A percentile compares a stretch with the other conserved stretches of the same genome.
Conservation (phyloP, 2,888 invertebrate genomes). For the Osedax fenrisi region DNA sequence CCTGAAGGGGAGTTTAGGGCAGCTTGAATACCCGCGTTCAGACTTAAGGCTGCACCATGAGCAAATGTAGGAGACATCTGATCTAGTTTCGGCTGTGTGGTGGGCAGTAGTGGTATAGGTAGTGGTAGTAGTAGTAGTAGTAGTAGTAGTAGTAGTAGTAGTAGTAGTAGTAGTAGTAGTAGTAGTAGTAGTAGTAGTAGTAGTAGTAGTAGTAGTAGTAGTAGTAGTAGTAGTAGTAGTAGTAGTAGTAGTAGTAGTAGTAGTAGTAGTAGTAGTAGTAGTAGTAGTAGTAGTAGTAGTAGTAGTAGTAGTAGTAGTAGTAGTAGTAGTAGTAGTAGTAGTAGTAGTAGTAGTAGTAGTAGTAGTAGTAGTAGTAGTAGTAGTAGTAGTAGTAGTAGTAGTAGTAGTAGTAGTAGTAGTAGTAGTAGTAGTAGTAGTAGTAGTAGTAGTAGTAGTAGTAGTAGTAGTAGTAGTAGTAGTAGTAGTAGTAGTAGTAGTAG, state of each 20-base stretch:
- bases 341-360: conserved; percentile 12
- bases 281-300: neutral
- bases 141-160: conserved; percentile 11
- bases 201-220: conserved; percentile 4
- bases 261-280: neutral
- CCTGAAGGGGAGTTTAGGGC: too few relatives aligned
- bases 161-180: conserved; percentile 5
- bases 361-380: conserved; percentile 20
- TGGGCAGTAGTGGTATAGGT: neutral
- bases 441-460: conserved; percentile 20
- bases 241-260: conserved; percentile 13
- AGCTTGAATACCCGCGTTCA: too few relatives aligned
- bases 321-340: neutral
- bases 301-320: conserved; percentile 7
- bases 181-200: conserved; percentile 13
- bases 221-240: conserved; percentile 17
- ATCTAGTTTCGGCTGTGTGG: neutral
- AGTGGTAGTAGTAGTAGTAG: conserved; percentile 6
- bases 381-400: conserved; percentile 20
- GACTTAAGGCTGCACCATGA: too few relatives aligned
- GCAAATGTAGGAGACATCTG: too few relatives aligned
- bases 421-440: conserved; percentile 22
- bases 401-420: conserved; percentile 14
- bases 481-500: conserved; percentile 18
- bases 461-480: conserved; percentile 18